Conservation (phyloP, 2,797 vertebrate genomes). For the Pempheris klunzingeri region DNA sequence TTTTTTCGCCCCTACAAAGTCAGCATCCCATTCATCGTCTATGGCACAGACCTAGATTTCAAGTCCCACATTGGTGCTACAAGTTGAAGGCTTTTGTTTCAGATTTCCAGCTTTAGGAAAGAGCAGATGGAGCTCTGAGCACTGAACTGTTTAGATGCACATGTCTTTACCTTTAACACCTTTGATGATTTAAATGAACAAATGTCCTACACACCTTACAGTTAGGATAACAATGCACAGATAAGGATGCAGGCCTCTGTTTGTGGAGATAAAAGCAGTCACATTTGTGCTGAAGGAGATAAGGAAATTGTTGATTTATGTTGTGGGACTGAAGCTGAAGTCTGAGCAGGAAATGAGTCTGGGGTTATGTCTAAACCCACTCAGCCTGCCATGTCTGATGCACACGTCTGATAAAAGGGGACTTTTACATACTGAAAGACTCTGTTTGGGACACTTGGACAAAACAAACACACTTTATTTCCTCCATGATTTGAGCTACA, state of each 20-base stretch:
- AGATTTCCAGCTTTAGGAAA: not conserved
- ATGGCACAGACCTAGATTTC: conserved; percentile 18
- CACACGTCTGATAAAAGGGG: conserved; percentile 17
- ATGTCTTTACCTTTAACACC: too few relatives aligned
- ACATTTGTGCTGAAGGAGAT: conserved; percentile 33
- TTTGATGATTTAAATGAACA: not conserved
- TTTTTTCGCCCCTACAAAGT: not conserved
- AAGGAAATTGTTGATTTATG: conserved; percentile 48
- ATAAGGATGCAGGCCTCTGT: not conserved
- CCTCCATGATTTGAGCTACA: not conserved
- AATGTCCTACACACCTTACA: not conserved
- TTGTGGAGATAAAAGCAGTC: conserved; percentile 8
- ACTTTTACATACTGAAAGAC: not conserved
- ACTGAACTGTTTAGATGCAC: not conserved
- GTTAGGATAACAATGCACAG: not conserved
- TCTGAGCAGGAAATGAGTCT: conserved; percentile 67
- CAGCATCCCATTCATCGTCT: not conserved
- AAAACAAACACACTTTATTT: not conserved
- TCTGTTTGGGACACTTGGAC: not conserved
- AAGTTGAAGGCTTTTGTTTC: not conserved
- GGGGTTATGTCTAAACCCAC: conserved; percentile 59
- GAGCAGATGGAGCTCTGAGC: not conserved
- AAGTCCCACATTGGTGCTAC: conserved; percentile 2
- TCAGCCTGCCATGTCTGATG: conserved; percentile 48
- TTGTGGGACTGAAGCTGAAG: conserved; percentile 19